These are phyloP conservation scores for Clarias pachynema DNA, from an alignment of 2,797 vertebrate species.

Conservation along the genomic window DNA sequence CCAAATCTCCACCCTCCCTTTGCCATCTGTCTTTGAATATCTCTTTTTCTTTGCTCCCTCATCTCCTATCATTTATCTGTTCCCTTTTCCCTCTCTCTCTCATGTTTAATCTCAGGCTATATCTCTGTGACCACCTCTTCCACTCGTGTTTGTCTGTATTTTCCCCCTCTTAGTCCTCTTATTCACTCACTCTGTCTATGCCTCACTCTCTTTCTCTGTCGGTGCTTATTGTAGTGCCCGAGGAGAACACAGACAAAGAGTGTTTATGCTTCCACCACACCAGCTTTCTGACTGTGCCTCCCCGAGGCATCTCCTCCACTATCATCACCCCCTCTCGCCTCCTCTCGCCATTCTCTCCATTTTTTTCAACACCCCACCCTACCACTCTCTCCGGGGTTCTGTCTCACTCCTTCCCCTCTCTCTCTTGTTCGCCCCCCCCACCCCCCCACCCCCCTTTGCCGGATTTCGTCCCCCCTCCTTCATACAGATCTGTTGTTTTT, in stretches of 20 bases:
- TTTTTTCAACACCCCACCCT: conserved; percentile 47
- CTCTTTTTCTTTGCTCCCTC: conserved; percentile 6
- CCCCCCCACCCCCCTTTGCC: conserved; percentile 22
- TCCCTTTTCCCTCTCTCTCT: conserved; percentile 33
- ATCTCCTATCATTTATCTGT: conserved; percentile 33
- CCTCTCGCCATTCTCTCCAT: conserved; percentile 31
- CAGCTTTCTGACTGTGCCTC: conserved; percentile 54
- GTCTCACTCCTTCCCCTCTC: conserved; percentile 62
- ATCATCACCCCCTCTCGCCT: conserved; percentile 43
- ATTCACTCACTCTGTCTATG: conserved; percentile 41
- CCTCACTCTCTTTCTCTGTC: conserved; percentile 35
- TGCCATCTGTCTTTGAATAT: conserved; percentile 31
- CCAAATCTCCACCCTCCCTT: conserved; percentile 12
- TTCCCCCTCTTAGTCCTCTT: conserved; percentile 39
- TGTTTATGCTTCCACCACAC: conserved; percentile 60
- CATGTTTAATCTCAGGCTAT: conserved; percentile 24
- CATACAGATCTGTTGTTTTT: conserved; percentile 51
- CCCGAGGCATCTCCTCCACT: conserved; percentile 54
- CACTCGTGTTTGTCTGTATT: conserved; percentile 46
- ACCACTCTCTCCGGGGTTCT: conserved; percentile 59
- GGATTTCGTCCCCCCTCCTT: conserved; percentile 38
- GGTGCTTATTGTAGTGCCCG: conserved; percentile 58
- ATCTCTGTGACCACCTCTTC: conserved; percentile 39
- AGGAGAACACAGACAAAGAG: conserved; percentile 60
- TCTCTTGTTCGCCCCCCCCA: conserved; percentile 36